Evolutionary conservation across 2,888 invertebrate genomes (phyloP).

Genomic region (Tethea ocularis): DNA sequence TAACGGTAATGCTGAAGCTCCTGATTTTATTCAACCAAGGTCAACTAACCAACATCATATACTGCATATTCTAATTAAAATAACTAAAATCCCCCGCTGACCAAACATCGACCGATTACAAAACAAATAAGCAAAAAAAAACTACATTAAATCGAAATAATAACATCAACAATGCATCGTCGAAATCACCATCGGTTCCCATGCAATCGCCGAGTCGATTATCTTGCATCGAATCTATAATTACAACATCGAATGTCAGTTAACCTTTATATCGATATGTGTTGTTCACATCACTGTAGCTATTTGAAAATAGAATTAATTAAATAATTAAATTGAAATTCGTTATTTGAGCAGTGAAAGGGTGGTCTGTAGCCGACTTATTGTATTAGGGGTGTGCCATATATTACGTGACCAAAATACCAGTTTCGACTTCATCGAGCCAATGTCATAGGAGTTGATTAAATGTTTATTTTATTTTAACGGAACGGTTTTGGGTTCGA

Average conservation of each 20-base stretch:
- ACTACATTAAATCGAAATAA: constrained; percentile 3
- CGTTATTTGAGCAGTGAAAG: background rate
- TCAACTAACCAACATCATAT: no score
- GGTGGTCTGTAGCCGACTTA: background rate
- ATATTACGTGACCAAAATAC: background rate
- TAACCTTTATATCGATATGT: constrained; percentile 30
- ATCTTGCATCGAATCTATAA: constrained; percentile 28
- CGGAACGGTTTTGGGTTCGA: no score
- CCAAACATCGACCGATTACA: background rate
- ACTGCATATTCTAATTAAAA: background rate
- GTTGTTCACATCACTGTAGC: constrained; percentile 13
- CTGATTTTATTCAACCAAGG: no score
- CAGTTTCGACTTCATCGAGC: background rate
- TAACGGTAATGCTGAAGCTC: no score
- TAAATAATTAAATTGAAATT: background rate
- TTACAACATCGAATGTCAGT: constrained; percentile 19
- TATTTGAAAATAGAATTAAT: background rate
- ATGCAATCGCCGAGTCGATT: constrained; percentile 22
- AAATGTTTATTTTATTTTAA: no score
- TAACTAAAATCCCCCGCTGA: background rate
- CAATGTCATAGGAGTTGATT: background rate
- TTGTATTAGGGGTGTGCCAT: background rate
- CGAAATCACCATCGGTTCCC: constrained; percentile 15
- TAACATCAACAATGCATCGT: constrained; percentile 9
- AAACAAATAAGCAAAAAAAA: background rate